These are phyloP conservation scores for Villa cingulata DNA, from an alignment of 2,888 invertebrate genomes.

Conservation along the genomic window DNA sequence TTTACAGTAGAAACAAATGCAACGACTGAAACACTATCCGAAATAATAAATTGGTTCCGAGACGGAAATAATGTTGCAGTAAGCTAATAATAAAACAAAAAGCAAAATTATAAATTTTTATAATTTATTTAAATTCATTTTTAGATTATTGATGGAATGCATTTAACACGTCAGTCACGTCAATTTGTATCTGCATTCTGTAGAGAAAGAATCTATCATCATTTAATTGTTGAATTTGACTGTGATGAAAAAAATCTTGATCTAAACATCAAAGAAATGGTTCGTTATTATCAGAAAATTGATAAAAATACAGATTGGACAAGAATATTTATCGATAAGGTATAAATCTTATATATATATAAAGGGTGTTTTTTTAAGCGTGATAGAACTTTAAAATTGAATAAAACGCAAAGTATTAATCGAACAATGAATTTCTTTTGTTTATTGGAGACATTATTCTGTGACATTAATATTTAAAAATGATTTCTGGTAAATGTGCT, in stretches of 20 bases:
- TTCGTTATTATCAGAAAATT: slow-evolving; percentile 17
- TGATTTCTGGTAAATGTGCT: too few relatives aligned
- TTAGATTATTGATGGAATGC: slow-evolving; percentile 86
- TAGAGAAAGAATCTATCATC: slow-evolving; percentile 61
- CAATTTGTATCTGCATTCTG: slow-evolving; percentile 62
- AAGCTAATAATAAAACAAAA: slow-evolving; percentile 30
- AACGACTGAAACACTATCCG: slow-evolving; percentile 58
- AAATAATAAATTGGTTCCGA: slow-evolving; percentile 69
- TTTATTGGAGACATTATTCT: too few relatives aligned
- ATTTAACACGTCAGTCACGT: slow-evolving; percentile 71
- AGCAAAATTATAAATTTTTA: slow-evolving; percentile 18
- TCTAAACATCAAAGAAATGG: slow-evolving; percentile 45
- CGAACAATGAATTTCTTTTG: too few relatives aligned
- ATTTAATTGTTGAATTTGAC: slow-evolving; percentile 84
- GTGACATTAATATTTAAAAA: too few relatives aligned
- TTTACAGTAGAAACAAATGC: slow-evolving; percentile 41
- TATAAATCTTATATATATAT: not conserved
- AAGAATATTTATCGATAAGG: slow-evolving; percentile 17
- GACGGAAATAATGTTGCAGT: slow-evolving; percentile 69
- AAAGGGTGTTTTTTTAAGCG: too few relatives aligned
- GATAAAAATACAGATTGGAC: slow-evolving; percentile 19
- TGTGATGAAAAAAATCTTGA: slow-evolving; percentile 52
- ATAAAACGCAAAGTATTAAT: too few relatives aligned
- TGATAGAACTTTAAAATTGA: too few relatives aligned
- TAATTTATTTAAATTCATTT: not conserved